These are phyloP conservation scores for Loripinus fragilis DNA, from an alignment of 2,888 invertebrate species.

Conservation along the genomic window DNA sequence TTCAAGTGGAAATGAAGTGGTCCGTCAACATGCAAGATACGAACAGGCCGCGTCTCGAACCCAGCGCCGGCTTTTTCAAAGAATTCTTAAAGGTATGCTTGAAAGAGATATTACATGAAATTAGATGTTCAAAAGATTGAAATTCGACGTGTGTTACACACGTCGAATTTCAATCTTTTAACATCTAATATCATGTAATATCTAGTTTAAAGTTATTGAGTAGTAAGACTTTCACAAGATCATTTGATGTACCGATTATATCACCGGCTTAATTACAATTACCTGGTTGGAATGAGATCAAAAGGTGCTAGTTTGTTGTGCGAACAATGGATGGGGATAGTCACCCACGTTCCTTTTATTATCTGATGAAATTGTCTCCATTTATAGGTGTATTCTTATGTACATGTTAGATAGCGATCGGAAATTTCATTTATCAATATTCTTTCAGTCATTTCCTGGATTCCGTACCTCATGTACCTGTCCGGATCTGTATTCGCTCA, in stretches of 20 bases:
- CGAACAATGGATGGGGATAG: not conserved
- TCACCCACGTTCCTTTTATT: slow-evolving; percentile 7
- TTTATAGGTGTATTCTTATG: not conserved
- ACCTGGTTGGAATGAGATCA: slow-evolving; percentile 9
- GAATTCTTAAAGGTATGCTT: not conserved
- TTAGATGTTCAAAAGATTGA: slow-evolving; percentile 15
- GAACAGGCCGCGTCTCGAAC: not conserved
- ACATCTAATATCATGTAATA: slow-evolving; percentile 16
- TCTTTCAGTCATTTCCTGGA: too few species aligned
- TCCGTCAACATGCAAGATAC: slow-evolving; percentile 5
- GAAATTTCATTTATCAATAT: too few species aligned
- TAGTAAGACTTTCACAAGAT: not conserved
- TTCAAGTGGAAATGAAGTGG: slow-evolving; percentile 6
- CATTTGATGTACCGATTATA: slow-evolving; percentile 11
- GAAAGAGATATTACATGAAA: slow-evolving; percentile 13
- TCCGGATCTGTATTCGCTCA: too few species aligned
- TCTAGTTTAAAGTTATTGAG: slow-evolving; percentile 6
- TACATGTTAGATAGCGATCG: not conserved
- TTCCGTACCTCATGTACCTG: too few species aligned
- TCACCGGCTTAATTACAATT: slow-evolving; percentile 13
- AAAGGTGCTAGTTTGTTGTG: slow-evolving; percentile 14
- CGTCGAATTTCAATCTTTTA: slow-evolving; percentile 9
- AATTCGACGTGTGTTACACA: slow-evolving; percentile 18
- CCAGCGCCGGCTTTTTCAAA: slow-evolving; percentile 12
- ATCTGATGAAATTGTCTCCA: not conserved